A percentile compares a stretch with the other conserved stretches of the same genome.
Conservation (phyloP, 1,140 invertebrate species). For the Drosophila ohnishii region DNA sequence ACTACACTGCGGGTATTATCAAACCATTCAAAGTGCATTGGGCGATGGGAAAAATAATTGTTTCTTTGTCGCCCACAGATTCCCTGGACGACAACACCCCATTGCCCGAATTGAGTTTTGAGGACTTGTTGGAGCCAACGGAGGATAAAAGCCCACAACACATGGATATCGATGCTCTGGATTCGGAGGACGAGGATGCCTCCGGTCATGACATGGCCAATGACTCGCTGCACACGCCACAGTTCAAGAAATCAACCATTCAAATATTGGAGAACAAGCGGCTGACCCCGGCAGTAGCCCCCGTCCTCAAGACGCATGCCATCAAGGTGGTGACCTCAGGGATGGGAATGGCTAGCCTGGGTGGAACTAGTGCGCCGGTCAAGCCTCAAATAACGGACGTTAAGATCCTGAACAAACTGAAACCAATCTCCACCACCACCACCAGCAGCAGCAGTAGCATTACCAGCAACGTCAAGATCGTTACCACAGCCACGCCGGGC, state of each 20-base stretch:
- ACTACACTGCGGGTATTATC: slow-evolving; percentile 41
- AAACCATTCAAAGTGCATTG: not conserved
- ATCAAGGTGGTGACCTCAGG: slow-evolving; percentile 48
- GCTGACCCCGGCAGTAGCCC: slow-evolving; percentile 15
- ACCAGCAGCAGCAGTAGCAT: slow-evolving; percentile 14
- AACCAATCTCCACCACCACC: slow-evolving; percentile 27
- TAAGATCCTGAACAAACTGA: slow-evolving; percentile 63
- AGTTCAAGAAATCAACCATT: slow-evolving; percentile 58
- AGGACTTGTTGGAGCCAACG: slow-evolving; percentile 67
- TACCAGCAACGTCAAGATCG: slow-evolving; percentile 46
- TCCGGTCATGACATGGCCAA: slow-evolving; percentile 4
- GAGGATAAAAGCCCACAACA: slow-evolving; percentile 52
- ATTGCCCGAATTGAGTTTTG: slow-evolving; percentile 70
- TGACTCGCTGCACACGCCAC: slow-evolving; percentile 69
- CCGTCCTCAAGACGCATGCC: slow-evolving; percentile 53
- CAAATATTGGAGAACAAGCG: slow-evolving; percentile 64
- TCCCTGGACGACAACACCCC: slow-evolving; percentile 63
- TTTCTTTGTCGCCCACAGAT: slow-evolving; percentile 32
- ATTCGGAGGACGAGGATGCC: slow-evolving; percentile 31
- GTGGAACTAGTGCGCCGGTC: not conserved
- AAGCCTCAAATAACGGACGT: slow-evolving; percentile 45
- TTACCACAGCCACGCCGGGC: slow-evolving; percentile 4
- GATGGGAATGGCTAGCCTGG: not conserved
- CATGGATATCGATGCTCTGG: slow-evolving; percentile 31
- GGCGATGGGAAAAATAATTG: not conserved